These are phyloP conservation scores for Archocentrus centrarchus DNA, from an alignment of 2,113 vertebrate species.

Conservation along the genomic window DNA sequence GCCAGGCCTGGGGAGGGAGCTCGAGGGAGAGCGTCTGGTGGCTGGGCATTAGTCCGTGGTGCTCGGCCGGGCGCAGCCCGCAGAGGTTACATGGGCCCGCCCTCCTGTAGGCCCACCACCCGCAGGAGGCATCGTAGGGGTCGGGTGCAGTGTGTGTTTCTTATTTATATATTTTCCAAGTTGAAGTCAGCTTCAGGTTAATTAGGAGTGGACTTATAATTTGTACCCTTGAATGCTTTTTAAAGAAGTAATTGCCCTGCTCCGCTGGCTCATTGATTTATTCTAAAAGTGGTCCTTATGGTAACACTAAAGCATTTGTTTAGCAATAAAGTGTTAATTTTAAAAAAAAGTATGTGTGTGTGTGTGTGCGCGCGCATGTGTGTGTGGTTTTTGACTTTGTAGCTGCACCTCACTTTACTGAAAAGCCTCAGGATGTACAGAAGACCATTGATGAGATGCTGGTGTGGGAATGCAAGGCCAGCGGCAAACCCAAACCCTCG, in stretches of 20 bases:
- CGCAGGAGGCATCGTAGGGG: too few species aligned
- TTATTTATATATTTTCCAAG: constrained; percentile 48
- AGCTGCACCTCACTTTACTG: constrained; percentile 91
- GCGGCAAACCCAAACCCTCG: constrained; percentile 89
- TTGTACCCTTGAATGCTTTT: constrained; percentile 60
- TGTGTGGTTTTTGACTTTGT: constrained; percentile 36
- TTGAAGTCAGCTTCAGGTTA: constrained; percentile 58
- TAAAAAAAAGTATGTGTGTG: not conserved
- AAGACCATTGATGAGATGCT: constrained; percentile 90
- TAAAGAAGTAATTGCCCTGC: constrained; percentile 69
- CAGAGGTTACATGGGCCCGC: too few species aligned
- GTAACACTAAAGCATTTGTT: constrained; percentile 29
- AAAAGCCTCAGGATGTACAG: constrained; percentile 86
- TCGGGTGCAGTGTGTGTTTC: too few species aligned
- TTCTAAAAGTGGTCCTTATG: constrained; percentile 34
- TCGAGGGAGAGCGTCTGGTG: too few species aligned
- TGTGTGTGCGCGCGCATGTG: not conserved
- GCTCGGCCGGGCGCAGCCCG: too few species aligned
- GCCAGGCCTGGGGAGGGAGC: too few species aligned
- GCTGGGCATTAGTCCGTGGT: too few species aligned
- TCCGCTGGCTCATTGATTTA: constrained; percentile 65
- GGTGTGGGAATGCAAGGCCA: constrained; percentile 92
- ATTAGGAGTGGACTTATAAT: constrained; percentile 70
- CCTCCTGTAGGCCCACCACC: too few species aligned
- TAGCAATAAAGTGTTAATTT: constrained; percentile 34